phyloP scores from a whole-genome alignment of 2,113 vertebrate species.

The Alexandromys fortis region DNA sequence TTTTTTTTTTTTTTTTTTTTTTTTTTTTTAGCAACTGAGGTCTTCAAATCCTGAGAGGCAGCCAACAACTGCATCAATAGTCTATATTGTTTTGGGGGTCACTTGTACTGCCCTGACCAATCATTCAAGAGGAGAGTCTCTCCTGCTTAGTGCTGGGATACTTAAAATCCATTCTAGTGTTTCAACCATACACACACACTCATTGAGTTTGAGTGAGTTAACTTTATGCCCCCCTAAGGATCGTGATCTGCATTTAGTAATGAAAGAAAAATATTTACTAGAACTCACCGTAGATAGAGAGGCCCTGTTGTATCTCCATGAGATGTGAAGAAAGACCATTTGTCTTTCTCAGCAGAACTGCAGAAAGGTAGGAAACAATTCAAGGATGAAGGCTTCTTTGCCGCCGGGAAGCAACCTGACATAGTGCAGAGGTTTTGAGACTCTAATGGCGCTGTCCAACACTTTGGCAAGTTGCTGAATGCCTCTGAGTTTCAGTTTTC shows the following conservation, averaged over 20 bases:
- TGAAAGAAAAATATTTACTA: not conserved
- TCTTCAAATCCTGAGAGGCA: not conserved
- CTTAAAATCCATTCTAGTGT: not conserved
- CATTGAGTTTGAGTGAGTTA: not conserved
- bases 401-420: not conserved
- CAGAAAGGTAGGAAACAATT: not conserved
- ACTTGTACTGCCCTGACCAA: not conserved
- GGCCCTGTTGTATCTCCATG: not conserved
- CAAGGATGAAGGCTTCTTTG: not conserved
- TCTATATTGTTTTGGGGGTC: not conserved
- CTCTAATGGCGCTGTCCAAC: not conserved
- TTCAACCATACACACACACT: constrained; percentile 1
- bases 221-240: not conserved
- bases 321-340: not conserved
- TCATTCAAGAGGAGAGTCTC: not conserved
- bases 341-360: not conserved
- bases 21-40: not conserved
- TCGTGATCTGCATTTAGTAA: constrained; percentile 26
- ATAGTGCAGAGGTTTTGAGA: not conserved
- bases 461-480: not conserved
- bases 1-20: too few species aligned
- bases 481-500: not conserved
- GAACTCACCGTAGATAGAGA: not conserved
- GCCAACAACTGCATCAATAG: not conserved
- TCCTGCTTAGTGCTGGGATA: not conserved